These are phyloP conservation scores for Microcebus ravelobensis DNA, from an alignment of 2,113 vertebrate genomes.

Conservation along the genomic window DNA sequence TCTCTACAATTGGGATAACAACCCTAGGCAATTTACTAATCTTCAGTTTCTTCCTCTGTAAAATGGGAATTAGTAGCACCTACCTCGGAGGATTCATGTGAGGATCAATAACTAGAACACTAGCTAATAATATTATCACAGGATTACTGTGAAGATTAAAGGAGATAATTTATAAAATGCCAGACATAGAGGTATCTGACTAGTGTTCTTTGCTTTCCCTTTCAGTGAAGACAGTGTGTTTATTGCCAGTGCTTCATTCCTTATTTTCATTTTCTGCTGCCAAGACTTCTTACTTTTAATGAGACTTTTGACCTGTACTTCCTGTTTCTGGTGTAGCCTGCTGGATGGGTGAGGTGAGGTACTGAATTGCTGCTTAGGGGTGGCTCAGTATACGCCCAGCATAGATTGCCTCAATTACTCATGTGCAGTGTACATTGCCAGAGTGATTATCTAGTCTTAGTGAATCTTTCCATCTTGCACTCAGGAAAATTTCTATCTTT, in stretches of 20 bases:
- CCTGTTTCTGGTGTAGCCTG: conserved; percentile 25
- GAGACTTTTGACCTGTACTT: conserved; percentile 44
- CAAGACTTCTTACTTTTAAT: conserved; percentile 38
- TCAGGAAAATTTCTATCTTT: conserved; percentile 5
- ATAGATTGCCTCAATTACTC: conserved; percentile 5
- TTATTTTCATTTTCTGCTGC: conserved; percentile 63
- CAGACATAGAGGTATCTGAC: not conserved
- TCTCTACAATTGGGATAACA: conserved; percentile 2
- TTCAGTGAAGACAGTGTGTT: not conserved
- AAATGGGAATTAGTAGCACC: not conserved
- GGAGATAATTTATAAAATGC: conserved; percentile 19
- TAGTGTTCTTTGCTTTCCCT: conserved; percentile 8
- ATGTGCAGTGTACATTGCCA: not conserved
- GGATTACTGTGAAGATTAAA: conserved; percentile 5
- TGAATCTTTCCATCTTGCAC: not conserved
- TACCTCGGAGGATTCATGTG: not conserved
- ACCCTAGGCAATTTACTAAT: not conserved
- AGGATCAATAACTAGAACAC: conserved; percentile 30
- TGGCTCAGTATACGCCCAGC: not conserved
- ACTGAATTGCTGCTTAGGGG: conserved; percentile 1
- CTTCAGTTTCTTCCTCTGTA: conserved; percentile 50
- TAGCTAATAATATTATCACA: not conserved
- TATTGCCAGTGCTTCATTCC: not conserved
- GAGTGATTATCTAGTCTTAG: not conserved
- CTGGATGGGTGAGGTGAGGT: not conserved